Base-by-base conservation (phyloP, 2,113 vertebrate species). In the Tachuris rubrigastra region DNA sequence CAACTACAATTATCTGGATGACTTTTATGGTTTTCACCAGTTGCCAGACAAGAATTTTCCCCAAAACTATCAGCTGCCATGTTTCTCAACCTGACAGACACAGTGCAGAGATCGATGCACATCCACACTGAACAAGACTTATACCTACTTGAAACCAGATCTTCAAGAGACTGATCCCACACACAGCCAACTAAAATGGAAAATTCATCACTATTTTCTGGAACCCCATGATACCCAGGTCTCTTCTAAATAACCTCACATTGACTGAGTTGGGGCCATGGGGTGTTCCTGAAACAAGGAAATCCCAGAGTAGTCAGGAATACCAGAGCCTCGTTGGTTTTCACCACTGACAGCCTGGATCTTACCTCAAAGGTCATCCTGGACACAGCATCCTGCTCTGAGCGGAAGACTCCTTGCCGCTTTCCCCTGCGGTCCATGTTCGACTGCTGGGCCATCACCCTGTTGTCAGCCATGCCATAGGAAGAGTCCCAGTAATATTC, bases 401-500 rank as follows among this genome's bases (percentile, higher is more conserved):
- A 95, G 89, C 98, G 98, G 96, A 99, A 98, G 22, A 98, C 98
- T 35, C 98, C 98, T 12, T 98, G 98, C 39, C 99, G 98, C 91
- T 99, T 99, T 81, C 96, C 98, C 97, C 99, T 97, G 88, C 98
- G 98, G 83, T 99, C 98, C 93, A 98, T 92, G 49, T 87, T 97
- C 1, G 97, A 90, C 87, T 98, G 98, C 87, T 98, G 98, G 22
- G 95, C 97, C 96, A 98, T 97, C 72, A 98, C 95, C 82, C 98
- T 97, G 21, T 97, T 98, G 49, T 99, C 99, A 35, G 98, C 96
- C 96, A 99, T 95, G 82, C 98, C 97, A 94, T 99, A 99, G 22
- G 98, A 93, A 39, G 98, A 97, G 74, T 99, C 99, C 99, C 99
- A 99, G 97, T 99, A 99, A 98, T 99, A 99, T 72, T 99, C 99